A percentile compares a stretch with the other conserved stretches of the same genome.
Conservation (phyloP, 2,797 vertebrate species). For the Falco peregrinus region DNA sequence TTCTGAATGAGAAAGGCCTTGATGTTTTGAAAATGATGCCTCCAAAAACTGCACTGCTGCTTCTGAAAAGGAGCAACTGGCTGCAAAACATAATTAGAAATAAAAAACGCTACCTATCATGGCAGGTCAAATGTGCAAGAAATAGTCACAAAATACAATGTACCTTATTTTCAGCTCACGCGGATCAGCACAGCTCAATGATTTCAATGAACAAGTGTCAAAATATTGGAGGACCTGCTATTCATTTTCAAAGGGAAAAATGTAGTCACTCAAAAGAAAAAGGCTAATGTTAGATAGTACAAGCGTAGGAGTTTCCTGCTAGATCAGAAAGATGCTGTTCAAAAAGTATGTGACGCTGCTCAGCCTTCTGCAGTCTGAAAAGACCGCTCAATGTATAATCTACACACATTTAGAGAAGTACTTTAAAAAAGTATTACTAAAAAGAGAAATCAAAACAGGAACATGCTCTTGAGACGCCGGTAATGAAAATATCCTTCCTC, state of each 20-base stretch:
- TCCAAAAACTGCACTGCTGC: neutral
- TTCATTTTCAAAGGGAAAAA: neutral
- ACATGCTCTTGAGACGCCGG: neutral
- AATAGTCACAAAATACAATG: neutral
- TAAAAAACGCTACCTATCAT: neutral
- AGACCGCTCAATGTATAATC: neutral
- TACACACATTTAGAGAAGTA: neutral
- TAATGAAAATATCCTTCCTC: slow-evolving; percentile 37
- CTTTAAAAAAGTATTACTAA: neutral
- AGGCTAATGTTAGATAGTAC: neutral
- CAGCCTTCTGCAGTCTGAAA: neutral
- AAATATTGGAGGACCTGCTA: neutral
- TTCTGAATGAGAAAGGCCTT: neutral
- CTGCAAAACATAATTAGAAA: neutral
- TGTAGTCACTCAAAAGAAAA: neutral
- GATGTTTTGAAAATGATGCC: neutral
- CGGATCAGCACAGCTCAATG: neutral
- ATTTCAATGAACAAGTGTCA: neutral
- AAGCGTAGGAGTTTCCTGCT: neutral
- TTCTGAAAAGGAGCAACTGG: neutral
- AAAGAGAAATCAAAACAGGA: slow-evolving; percentile 48
- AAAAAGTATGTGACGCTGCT: neutral
- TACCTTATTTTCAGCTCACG: neutral
- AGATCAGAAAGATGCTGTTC: neutral
- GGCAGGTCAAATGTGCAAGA: neutral